A percentile compares a stretch with the other conserved stretches of the same genome.
Evolutionary conservation across 2,113 vertebrate species (phyloP).

Genomic region (Aviceda subcristata): DNA sequence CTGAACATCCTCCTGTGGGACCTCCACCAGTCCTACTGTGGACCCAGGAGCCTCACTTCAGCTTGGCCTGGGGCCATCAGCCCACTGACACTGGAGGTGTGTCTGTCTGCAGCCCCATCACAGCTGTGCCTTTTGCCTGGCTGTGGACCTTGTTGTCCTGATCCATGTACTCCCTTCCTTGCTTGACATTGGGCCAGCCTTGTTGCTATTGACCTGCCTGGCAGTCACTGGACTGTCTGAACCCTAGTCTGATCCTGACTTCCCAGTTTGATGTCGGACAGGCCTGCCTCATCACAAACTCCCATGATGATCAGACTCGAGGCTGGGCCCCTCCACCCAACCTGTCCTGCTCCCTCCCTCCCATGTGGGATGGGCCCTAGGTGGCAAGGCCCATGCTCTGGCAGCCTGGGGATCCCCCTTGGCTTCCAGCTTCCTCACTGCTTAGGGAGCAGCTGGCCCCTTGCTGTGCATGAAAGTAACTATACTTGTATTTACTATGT

Average conservation of each 20-base stretch:
- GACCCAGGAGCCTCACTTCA: background rate
- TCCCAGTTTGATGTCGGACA: background rate
- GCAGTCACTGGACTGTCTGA: background rate
- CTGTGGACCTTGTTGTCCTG: background rate
- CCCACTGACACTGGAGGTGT: background rate
- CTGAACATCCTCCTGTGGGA: background rate
- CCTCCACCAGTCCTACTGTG: background rate
- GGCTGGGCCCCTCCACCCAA: background rate
- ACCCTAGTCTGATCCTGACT: background rate
- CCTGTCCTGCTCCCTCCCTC: background rate
- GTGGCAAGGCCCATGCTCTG: background rate
- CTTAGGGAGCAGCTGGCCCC: background rate
- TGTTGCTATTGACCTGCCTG: background rate
- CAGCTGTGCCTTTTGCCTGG: background rate
- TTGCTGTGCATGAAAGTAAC: background rate
- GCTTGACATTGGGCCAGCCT: background rate
- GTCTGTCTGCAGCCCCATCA: background rate
- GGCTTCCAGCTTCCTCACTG: background rate
- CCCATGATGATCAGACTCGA: accelerated
- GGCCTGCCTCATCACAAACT: background rate
- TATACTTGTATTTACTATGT: background rate
- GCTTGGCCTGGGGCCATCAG: background rate
- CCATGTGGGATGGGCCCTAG: background rate
- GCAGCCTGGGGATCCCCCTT: background rate
- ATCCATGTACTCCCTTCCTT: background rate